Conservation (phyloP, 2,113 vertebrate species). For the Macquaria australasica region DNA sequence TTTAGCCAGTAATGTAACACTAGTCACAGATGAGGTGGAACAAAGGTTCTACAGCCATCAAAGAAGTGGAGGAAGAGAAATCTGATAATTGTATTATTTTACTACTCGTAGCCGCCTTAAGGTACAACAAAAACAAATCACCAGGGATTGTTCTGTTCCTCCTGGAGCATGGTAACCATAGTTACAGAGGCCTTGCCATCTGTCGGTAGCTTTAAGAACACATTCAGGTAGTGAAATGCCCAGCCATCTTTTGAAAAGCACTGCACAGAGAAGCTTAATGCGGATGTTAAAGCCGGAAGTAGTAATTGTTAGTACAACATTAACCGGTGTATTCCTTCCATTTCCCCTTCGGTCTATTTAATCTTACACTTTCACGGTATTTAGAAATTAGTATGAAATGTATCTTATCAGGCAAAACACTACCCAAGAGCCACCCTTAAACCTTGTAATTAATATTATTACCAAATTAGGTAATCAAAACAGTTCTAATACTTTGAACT, state of each 20-base stretch:
- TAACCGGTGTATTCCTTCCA: neutral
- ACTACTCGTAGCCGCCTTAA: neutral
- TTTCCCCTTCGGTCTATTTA: neutral
- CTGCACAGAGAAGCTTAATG: neutral
- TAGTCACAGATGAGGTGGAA: neutral
- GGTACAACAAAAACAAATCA: slow-evolving; percentile 49
- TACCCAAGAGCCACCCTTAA: slow-evolving; percentile 1
- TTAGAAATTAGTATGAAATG: neutral
- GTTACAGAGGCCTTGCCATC: slow-evolving; percentile 38
- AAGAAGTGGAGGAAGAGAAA: neutral
- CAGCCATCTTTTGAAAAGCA: slow-evolving; percentile 9
- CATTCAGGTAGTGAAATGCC: slow-evolving; percentile 22
- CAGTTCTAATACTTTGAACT: slow-evolving; percentile 6
- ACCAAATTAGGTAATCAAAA: neutral
- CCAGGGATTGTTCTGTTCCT: slow-evolving; percentile 27
- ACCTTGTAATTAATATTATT: neutral
- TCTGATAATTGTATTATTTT: slow-evolving; percentile 15
- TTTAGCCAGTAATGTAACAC: slow-evolving; percentile 20
- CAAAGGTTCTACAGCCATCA: neutral
- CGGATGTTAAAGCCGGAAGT: neutral
- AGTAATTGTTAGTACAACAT: neutral
- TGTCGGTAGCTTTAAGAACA: slow-evolving; percentile 44
- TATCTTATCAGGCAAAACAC: neutral
- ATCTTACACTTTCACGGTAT: neutral
- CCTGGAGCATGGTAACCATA: slow-evolving; percentile 44